A percentile compares a stretch with the other conserved stretches of the same genome.
Evolutionary conservation across 2,797 vertebrate species (phyloP).

Genomic region (Crax fasciolata): DNA sequence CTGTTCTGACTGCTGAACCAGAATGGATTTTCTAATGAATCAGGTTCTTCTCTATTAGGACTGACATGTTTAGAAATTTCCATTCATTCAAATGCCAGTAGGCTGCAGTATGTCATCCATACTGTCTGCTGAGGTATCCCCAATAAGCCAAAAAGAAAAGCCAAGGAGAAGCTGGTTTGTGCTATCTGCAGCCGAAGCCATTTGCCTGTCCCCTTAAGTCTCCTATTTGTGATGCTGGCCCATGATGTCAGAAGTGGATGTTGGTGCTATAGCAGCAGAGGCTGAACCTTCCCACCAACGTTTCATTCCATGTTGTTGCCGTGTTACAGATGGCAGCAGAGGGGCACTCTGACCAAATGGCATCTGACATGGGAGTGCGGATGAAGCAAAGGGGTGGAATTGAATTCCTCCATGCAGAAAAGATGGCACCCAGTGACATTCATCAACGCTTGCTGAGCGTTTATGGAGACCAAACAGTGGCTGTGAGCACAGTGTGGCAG

Average conservation of each 20-base stretch:
- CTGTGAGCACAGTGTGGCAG: too few species aligned
- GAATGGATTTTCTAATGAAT: constrained; percentile 3
- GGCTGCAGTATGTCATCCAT: not conserved
- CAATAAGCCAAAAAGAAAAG: not conserved
- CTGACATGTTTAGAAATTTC: not conserved
- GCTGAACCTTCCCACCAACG: too few species aligned
- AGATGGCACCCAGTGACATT: too few species aligned
- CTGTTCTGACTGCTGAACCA: not conserved
- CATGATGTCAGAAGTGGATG: not conserved
- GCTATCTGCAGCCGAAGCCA: not conserved
- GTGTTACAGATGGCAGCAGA: too few species aligned
- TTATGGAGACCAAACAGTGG: too few species aligned
- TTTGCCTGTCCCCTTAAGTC: not conserved
- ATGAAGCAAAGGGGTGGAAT: too few species aligned
- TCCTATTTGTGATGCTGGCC: not conserved
- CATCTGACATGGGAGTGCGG: too few species aligned
- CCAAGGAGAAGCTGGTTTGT: not conserved
- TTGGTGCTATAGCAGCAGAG: not conserved
- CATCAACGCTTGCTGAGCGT: too few species aligned
- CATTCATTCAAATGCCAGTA: not conserved
- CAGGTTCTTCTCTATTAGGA: not conserved
- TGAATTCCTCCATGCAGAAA: too few species aligned
- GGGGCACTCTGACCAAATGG: too few species aligned
- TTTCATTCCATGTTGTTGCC: too few species aligned
- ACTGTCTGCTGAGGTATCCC: not conserved